These are phyloP conservation scores for Diachasma alloeum DNA, from an alignment of 1,140 invertebrate genomes.

Conservation along the genomic window DNA sequence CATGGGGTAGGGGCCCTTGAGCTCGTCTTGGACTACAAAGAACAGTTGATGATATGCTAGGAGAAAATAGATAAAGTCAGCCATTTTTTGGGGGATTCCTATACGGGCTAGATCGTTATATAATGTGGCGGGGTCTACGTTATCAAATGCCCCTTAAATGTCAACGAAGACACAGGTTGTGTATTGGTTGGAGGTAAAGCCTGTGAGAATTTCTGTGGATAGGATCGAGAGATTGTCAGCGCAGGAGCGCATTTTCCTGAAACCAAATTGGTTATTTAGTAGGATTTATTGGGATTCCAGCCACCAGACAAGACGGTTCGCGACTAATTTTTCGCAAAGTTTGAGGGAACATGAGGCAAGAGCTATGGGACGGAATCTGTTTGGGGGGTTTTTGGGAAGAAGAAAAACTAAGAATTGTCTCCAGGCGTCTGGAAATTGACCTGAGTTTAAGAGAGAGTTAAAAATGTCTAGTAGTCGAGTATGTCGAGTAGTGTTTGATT, in stretches of 20 bases:
- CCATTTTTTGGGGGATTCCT: neutral
- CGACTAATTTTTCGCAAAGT: conserved; percentile 33
- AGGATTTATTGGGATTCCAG: conserved; percentile 16
- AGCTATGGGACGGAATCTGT: conserved; percentile 31
- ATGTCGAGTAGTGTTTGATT: no score
- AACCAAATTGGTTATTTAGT: conserved; percentile 28
- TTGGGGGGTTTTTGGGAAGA: conserved; percentile 2
- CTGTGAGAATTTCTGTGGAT: neutral
- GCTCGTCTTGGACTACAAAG: neutral
- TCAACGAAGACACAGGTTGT: conserved; percentile 24
- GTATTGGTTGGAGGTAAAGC: conserved; percentile 2
- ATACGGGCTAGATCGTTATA: neutral
- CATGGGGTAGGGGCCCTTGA: neutral
- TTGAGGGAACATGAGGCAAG: conserved; percentile 24
- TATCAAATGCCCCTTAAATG: conserved; percentile 36
- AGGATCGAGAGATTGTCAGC: conserved; percentile 23
- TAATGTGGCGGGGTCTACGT: conserved; percentile 19
- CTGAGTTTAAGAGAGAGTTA: neutral
- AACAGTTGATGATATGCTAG: neutral
- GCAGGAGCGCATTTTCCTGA: conserved; percentile 27
- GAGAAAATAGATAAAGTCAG: neutral
- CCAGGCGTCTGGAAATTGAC: conserved; percentile 11
- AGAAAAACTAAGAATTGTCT: conserved; percentile 20
- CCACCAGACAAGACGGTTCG: conserved; percentile 20
- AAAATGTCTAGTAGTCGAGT: no score